Percentiles rank a stretch among this genome's conserved stretches.
These are phyloP conservation scores for Drosophila virilis DNA, from an alignment of 1,140 invertebrate species.

Conservation along the genomic window DNA sequence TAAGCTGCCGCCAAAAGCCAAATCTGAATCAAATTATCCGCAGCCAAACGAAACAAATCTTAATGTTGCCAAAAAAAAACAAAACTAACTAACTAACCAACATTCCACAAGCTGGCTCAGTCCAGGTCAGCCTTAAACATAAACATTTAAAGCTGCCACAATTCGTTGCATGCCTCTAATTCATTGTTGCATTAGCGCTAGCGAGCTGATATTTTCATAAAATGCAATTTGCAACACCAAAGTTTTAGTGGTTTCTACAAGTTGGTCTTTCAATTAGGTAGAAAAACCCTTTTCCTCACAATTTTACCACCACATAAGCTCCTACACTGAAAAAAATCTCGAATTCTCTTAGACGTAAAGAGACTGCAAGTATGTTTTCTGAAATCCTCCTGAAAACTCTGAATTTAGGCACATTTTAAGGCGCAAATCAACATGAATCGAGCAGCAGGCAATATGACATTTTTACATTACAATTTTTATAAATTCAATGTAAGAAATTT, in stretches of 20 bases:
- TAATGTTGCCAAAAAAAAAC: conserved; percentile 33
- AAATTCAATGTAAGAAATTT: no score
- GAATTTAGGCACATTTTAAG: no score
- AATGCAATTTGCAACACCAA: conserved; percentile 11
- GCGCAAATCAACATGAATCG: no score
- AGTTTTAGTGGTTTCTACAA: neutral
- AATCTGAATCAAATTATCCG: conserved; percentile 23
- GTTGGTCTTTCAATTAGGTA: neutral
- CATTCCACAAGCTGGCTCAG: neutral
- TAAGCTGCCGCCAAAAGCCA: conserved; percentile 52
- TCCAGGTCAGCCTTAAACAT: neutral
- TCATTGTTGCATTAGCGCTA: neutral
- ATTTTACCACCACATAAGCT: no score
- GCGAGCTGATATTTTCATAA: conserved; percentile 1
- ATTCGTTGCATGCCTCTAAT: conserved; percentile 8
- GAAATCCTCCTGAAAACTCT: no score
- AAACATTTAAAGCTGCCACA: conserved; percentile 19
- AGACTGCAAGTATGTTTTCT: no score
- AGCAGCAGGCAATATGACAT: no score
- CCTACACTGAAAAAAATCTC: neutral
- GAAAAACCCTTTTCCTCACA: no score
- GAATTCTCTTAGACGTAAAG: no score
- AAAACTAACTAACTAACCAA: conserved; percentile 30
- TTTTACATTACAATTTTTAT: no score
- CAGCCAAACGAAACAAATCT: conserved; percentile 26